These are phyloP conservation scores for Rhingia campestris DNA, from an alignment of 2,888 invertebrate species.

Conservation along the genomic window DNA sequence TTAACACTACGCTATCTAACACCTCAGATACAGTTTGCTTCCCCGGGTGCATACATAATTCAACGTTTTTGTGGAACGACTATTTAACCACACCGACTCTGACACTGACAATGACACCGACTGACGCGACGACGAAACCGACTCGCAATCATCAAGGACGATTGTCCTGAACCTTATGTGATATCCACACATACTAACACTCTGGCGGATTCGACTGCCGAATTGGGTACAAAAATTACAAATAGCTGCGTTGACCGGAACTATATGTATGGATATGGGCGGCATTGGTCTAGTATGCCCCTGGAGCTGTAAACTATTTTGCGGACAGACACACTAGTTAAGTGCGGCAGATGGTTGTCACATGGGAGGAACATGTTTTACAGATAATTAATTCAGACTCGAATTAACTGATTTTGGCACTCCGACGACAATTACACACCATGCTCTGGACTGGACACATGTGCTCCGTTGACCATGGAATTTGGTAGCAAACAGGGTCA, in stretches of 20 bases:
- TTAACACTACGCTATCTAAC: conserved; percentile 64
- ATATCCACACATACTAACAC: not conserved
- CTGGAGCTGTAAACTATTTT: conserved; percentile 64
- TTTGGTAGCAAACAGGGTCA: conserved; percentile 31
- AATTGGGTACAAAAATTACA: conserved; percentile 14
- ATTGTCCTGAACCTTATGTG: not conserved
- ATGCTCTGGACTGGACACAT: conserved; percentile 27
- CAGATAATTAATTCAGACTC: conserved; percentile 72
- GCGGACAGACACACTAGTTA: conserved; percentile 62
- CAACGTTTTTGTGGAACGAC: conserved; percentile 39
- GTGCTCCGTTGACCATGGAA: conserved; percentile 41
- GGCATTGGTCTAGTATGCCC: conserved; percentile 39
- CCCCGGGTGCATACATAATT: conserved; percentile 46
- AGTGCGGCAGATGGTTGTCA: conserved; percentile 68
- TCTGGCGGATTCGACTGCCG: conserved; percentile 1
- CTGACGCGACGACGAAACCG: conserved; percentile 2
- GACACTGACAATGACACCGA: not conserved
- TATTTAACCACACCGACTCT: conserved; percentile 39
- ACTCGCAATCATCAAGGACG: conserved; percentile 41
- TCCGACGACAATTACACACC: conserved; percentile 61
- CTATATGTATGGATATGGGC: conserved; percentile 17
- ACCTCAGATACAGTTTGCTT: conserved; percentile 50
- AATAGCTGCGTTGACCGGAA: conserved; percentile 60
- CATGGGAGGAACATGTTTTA: conserved; percentile 73
- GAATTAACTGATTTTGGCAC: conserved; percentile 74